Evolutionary conservation across 2,797 vertebrate genomes (phyloP).

Genomic region (Melopsittacus undulatus): DNA sequence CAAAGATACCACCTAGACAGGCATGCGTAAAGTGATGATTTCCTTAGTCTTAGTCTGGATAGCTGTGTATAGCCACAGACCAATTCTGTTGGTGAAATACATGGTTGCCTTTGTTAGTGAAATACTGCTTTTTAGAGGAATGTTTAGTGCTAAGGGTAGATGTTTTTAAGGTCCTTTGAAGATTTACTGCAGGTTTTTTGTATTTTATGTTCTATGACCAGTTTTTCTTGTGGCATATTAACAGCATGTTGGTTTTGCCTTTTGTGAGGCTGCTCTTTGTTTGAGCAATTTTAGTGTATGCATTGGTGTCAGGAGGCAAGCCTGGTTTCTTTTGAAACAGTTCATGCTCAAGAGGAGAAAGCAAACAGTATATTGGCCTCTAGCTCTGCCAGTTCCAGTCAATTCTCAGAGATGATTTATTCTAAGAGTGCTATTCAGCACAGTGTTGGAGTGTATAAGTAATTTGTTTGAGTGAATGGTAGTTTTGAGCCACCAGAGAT

Average conservation of each 20-base stretch:
- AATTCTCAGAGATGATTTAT: background rate
- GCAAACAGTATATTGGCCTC: background rate
- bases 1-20: background rate
- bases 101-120: background rate
- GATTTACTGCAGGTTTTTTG: background rate
- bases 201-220: background rate
- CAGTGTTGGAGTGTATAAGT: background rate
- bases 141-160: background rate
- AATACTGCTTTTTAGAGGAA: background rate
- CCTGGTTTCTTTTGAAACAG: background rate
- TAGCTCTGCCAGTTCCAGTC: background rate
- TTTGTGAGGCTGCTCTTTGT: background rate
- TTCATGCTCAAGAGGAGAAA: background rate
- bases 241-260: background rate
- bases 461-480: background rate
- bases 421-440: background rate
- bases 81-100: fast-evolving
- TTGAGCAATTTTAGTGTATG: background rate
- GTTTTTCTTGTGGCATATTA: background rate
- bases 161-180: background rate
- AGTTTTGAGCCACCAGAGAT: background rate
- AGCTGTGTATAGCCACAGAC: background rate
- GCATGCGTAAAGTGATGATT: background rate
- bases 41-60: background rate
- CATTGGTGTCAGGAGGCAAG: background rate